These are phyloP conservation scores for Dromaius novaehollandiae DNA, from an alignment of 2,113 vertebrate species.

Conservation along the genomic window DNA sequence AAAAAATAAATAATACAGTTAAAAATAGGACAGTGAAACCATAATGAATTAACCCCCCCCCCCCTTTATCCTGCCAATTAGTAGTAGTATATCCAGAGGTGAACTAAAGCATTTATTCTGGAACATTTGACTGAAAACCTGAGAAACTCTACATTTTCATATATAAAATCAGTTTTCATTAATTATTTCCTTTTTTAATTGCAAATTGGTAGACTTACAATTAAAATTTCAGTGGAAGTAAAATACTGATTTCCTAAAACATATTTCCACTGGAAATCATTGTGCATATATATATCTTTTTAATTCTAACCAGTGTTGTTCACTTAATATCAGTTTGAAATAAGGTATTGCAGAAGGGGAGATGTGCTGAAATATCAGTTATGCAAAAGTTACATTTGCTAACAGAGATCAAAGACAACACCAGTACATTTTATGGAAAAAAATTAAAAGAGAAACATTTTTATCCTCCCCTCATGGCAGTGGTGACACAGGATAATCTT, in stretches of 20 bases:
- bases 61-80: not conserved
- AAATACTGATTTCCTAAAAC: not conserved
- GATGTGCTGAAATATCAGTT: not conserved
- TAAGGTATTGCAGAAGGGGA: not conserved
- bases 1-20: not conserved
- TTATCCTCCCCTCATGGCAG: fast-evolving
- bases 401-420: not conserved
- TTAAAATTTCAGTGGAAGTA: not conserved
- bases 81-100: not conserved
- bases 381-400: not conserved
- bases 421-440: not conserved
- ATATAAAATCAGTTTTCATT: not conserved
- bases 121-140: not conserved
- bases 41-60: not conserved
- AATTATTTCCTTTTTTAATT: not conserved
- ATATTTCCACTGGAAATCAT: not conserved
- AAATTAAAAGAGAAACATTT: not conserved
- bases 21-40: not conserved
- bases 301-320: not conserved
- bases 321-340: not conserved
- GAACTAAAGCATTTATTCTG: not conserved
- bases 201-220: not conserved
- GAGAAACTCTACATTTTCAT: not conserved
- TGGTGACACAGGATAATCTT: not conserved
- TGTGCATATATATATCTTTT: not conserved